A percentile compares a stretch with the other conserved stretches of the same genome.
phyloP scores from a whole-genome alignment of 2,113 vertebrate species.

The Cebidichthys violaceus region DNA sequence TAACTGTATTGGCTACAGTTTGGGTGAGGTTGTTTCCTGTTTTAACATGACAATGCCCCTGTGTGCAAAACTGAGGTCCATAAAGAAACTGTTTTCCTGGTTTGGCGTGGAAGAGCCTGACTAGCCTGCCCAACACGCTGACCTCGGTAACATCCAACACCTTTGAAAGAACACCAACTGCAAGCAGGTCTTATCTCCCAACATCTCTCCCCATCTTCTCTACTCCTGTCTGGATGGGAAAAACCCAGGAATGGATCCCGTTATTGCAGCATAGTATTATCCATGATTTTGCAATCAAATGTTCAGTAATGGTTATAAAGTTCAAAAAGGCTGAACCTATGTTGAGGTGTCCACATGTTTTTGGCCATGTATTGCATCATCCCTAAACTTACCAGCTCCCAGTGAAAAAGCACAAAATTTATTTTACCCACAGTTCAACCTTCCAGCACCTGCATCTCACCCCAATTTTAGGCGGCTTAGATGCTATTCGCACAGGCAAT shows the following conservation, averaged over 20 bases:
- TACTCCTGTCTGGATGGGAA: not conserved
- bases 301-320: not conserved
- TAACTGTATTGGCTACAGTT: not conserved
- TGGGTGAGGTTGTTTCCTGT: not conserved
- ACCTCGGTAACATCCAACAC: slow-evolving; percentile 1
- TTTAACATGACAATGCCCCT: no score
- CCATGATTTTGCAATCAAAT: not conserved
- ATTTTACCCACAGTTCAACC: not conserved
- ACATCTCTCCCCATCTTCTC: slow-evolving; percentile 10
- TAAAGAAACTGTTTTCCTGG: not conserved
- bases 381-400: not conserved
- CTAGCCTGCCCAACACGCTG: not conserved
- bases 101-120: not conserved
- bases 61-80: not conserved
- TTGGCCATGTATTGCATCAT: not conserved
- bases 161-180: not conserved
- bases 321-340: not conserved
- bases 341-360: not conserved
- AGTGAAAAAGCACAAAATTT: slow-evolving; percentile 6
- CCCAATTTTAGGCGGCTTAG: not conserved
- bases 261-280: not conserved
- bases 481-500: not conserved
- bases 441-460: slow-evolving; percentile 11
- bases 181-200: not conserved
- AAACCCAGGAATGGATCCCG: slow-evolving; percentile 1